Evolutionary conservation across 2,888 invertebrate genomes (phyloP).

Genomic region (Drosophila subquinaria): DNA sequence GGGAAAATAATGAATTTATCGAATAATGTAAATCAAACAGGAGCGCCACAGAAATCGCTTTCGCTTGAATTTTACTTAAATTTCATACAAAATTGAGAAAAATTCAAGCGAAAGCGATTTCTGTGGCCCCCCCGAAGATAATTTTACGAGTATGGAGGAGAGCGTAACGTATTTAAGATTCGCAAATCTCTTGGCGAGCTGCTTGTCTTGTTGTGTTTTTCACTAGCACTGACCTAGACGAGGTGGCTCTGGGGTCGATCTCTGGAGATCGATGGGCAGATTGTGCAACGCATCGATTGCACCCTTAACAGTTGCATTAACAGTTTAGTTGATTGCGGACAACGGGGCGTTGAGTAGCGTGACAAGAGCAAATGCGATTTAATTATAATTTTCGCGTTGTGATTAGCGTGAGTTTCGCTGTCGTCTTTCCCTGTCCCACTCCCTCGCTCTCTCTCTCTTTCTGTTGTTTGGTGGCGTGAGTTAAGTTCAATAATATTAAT

Average conservation of each 20-base stretch:
- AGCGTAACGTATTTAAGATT: constrained; percentile 2
- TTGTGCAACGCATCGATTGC: constrained; percentile 28
- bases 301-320: constrained; percentile 39
- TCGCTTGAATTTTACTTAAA: no score
- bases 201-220: constrained; percentile 9
- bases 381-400: constrained; percentile 76
- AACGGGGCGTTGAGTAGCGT: constrained; percentile 21
- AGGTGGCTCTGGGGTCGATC: constrained; percentile 29
- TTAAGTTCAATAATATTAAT: constrained; percentile 12
- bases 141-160: not conserved
- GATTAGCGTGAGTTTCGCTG: constrained; percentile 62
- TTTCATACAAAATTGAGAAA: no score
- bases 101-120: no score
- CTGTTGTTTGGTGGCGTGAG: constrained; percentile 18
- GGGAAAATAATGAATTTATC: no score
- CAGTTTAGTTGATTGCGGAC: constrained; percentile 41
- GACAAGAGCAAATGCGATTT: constrained; percentile 57
- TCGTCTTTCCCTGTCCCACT: no score
- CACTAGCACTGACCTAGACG: constrained; percentile 39
- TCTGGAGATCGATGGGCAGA: constrained; percentile 43
- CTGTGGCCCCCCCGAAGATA: not conserved
- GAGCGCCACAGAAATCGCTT: no score
- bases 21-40: not conserved
- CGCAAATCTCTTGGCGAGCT: not conserved
- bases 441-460: not conserved